Evolutionary conservation across 1,140 invertebrate species (phyloP).

Genomic region (Heliconius nattereri): DNA sequence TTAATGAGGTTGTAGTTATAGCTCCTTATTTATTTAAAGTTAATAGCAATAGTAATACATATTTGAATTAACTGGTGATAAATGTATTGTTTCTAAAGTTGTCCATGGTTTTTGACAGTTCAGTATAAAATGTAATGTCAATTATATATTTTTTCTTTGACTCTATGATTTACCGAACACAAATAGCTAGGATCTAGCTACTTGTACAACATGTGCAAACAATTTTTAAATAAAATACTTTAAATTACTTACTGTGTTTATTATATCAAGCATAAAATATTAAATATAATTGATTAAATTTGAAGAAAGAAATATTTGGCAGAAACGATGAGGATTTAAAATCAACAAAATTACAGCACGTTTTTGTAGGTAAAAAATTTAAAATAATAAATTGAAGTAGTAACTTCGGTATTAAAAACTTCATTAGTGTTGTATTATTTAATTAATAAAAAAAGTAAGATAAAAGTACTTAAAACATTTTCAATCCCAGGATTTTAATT

Average conservation of each 20-base stretch:
- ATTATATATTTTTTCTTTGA: slow-evolving; percentile 61
- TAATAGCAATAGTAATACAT: slow-evolving; percentile 70
- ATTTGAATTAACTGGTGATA: slow-evolving; percentile 64
- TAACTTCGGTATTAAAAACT: background rate
- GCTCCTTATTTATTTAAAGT: slow-evolving; percentile 78
- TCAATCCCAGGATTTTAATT: background rate
- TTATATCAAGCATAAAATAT: background rate
- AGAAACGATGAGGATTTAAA: background rate
- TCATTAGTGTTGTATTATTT: background rate
- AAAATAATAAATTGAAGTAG: background rate
- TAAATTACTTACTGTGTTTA: slow-evolving; percentile 44
- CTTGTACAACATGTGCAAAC: slow-evolving; percentile 70
- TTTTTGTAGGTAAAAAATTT: background rate
- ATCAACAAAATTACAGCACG: background rate
- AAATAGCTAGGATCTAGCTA: slow-evolving; percentile 64
- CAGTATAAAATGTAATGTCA: slow-evolving; percentile 53
- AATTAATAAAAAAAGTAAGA: background rate
- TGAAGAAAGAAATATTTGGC: background rate
- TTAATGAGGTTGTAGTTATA: slow-evolving; percentile 74
- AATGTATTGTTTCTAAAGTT: slow-evolving; percentile 54
- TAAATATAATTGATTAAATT: background rate
- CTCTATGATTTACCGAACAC: slow-evolving; percentile 62
- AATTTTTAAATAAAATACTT: slow-evolving; percentile 77
- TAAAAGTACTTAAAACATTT: background rate
- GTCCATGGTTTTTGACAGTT: slow-evolving; percentile 50